Base-by-base conservation (phyloP, 2,888 invertebrate species). In the Anorthoa munda region DNA sequence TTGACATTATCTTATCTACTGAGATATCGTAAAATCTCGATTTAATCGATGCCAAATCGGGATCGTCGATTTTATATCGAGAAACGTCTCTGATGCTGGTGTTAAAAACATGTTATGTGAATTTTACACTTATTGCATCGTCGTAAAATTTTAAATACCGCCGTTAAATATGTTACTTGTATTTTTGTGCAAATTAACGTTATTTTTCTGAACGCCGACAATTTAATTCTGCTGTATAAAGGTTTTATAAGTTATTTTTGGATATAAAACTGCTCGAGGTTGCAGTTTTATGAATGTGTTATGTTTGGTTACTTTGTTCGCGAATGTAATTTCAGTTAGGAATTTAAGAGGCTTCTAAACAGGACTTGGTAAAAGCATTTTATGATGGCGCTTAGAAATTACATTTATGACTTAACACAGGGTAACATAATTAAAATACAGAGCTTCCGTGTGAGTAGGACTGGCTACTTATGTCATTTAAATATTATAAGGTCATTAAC, bases 71-170 rank as follows among this genome's bases (percentile, higher is more conserved):
- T 87, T 82, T 77, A 75, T 83, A 83, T 80, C 74, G 69, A 61
- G 68, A 77, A 77, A 66, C 67, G 77, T 58, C 76, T 81, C 64
- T 66, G 66, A 76, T 50, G 50, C 51, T 80, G 73, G 78, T 81
- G 81, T 86, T 84, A 86, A 84, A 81, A 86, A 86, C 86, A 76
- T 81, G 85, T 84, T 83, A 86, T 78, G 81, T 71, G 85, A 83
- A 86, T 86, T 84, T 86, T 71, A 85, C 86, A 81, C 81, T 87
- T 86, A 86, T 83, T 84, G 85, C 76, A 68, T 45, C 23, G 79
- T 85, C 88, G 77, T 87, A 81, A 87, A 86, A 83, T 72, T 86
- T 86, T 84, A 77, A 86, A 86, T 82, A 79, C 70, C 65, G 46
- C 60, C 51, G 69, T 87, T 79, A 79, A 79, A 86, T 78, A 71